Percentiles rank a stretch among this genome's conserved stretches.
These are phyloP conservation scores for Dipus sagitta DNA, from an alignment of 2,797 vertebrate genomes.

Conservation along the genomic window DNA sequence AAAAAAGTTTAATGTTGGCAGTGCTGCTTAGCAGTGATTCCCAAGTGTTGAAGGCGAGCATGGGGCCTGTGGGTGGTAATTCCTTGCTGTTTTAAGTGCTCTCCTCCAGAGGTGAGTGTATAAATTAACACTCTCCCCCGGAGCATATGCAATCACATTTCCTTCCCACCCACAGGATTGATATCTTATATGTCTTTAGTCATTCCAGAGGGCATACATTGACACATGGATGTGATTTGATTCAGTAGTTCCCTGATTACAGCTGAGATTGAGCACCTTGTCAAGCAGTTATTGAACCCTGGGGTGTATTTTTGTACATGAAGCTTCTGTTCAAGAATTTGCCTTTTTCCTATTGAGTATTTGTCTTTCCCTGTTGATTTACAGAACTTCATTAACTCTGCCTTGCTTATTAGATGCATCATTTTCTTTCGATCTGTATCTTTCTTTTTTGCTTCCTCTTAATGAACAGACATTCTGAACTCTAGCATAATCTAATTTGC, in stretches of 20 bases:
- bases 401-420: background rate
- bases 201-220: background rate
- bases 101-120: background rate
- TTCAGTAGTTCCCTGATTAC: background rate
- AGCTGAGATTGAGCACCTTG: background rate
- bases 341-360: background rate
- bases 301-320: background rate
- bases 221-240: background rate
- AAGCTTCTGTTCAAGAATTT: background rate
- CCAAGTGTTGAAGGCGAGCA: background rate
- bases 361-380: background rate
- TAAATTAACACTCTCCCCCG: background rate
- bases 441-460: background rate
- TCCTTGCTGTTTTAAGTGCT: background rate
- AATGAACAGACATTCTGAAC: background rate
- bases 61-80: background rate
- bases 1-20: background rate
- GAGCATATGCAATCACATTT: background rate
- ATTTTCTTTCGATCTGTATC: background rate
- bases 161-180: background rate
- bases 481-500: background rate
- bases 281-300: conserved; percentile 3
- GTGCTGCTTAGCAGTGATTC: background rate
- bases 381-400: background rate
- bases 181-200: background rate